Conservation (phyloP, 2,888 invertebrate genomes). For the Limnephilus auricula region DNA sequence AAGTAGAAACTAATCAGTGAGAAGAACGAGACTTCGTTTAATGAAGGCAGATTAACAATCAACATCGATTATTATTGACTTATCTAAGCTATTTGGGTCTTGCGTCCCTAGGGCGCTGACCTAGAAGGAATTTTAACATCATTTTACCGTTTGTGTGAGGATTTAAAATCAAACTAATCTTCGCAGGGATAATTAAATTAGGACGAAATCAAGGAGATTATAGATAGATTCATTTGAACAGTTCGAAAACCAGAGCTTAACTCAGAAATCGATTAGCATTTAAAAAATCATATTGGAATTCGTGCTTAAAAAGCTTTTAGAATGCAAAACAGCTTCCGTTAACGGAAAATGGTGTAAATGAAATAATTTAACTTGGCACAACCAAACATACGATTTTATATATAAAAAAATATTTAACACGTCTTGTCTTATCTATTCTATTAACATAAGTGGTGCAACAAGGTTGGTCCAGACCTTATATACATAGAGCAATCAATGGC, state of each 20-base stretch:
- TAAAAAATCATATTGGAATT: neutral
- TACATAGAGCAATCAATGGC: no score
- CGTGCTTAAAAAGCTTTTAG: neutral
- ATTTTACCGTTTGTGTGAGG: conserved; percentile 21
- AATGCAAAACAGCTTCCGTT: no score
- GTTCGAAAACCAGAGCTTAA: neutral
- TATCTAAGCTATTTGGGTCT: neutral
- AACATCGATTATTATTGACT: conserved; percentile 2
- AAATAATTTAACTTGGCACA: neutral
- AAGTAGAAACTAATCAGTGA: conserved; percentile 8
- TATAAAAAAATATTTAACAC: neutral
- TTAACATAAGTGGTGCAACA: no score
- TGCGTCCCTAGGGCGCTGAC: neutral
- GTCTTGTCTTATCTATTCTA: neutral
- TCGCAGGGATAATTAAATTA: neutral
- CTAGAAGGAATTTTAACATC: conserved; percentile 8
- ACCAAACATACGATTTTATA: neutral
- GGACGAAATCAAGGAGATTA: neutral
- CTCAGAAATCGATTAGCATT: neutral
- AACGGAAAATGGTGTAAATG: neutral
- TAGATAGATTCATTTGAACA: neutral
- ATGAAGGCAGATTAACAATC: conserved; percentile 40
- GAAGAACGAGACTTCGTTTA: neutral
- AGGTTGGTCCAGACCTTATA: no score
- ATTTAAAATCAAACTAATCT: neutral